phyloP scores from a whole-genome alignment of 2,113 vertebrate genomes.

The Cavia porcellus region DNA sequence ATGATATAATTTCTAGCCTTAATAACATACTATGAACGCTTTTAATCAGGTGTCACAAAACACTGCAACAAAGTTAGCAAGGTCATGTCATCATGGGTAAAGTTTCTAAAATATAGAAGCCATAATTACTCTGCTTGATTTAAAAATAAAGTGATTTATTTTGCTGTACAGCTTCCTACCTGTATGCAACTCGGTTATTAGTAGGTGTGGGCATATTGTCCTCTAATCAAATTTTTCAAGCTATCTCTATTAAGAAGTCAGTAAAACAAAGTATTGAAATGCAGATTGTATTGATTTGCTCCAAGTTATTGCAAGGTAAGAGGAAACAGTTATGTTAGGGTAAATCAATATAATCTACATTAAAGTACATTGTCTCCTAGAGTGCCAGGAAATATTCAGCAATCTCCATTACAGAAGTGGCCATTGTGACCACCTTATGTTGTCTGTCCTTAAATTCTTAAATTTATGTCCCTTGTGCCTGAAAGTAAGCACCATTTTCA shows the following conservation, averaged over 20 bases:
- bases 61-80: constrained; percentile 64
- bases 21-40: not conserved
- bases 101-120: constrained; percentile 42
- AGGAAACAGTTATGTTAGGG: constrained; percentile 72
- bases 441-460: constrained; percentile 65
- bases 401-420: constrained; percentile 48
- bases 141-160: constrained; percentile 82
- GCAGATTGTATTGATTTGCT: constrained; percentile 74
- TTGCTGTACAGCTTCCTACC: constrained; percentile 66
- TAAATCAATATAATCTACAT: constrained; percentile 79
- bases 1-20: not conserved
- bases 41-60: constrained; percentile 28
- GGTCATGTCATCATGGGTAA: constrained; percentile 50
- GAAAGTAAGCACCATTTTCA: constrained; percentile 49
- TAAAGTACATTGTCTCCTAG: constrained; percentile 65
- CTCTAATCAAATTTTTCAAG: constrained; percentile 71
- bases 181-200: constrained; percentile 61
- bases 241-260: constrained; percentile 78
- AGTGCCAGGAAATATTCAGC: constrained; percentile 75
- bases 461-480: constrained; percentile 61
- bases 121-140: constrained; percentile 70
- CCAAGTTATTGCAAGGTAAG: constrained; percentile 76
- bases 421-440: constrained; percentile 68
- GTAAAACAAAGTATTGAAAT: constrained; percentile 77
- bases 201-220: constrained; percentile 72